Percentiles rank a stretch among this genome's conserved stretches.
These are phyloP conservation scores for Mythimna albipuncta DNA, from an alignment of 2,888 invertebrate genomes.

Conservation along the genomic window DNA sequence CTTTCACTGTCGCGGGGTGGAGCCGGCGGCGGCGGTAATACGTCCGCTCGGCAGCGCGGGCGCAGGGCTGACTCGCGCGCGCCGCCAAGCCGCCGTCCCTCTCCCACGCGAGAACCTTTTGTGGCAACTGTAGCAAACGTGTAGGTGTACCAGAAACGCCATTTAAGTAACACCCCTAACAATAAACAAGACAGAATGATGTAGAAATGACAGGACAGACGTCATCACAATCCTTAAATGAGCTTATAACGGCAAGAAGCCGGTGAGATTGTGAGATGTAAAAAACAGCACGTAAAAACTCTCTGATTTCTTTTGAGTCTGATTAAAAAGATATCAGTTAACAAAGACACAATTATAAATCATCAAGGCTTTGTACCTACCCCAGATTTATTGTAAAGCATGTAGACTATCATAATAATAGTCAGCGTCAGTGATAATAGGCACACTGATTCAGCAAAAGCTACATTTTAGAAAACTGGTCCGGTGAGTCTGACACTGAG, in stretches of 20 bases:
- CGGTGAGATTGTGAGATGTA: slow-evolving; percentile 17
- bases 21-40: slow-evolving; percentile 66
- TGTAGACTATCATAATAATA: neutral
- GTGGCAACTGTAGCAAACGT: slow-evolving; percentile 77
- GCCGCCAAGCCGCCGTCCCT: slow-evolving; percentile 70
- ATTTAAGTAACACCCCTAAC: slow-evolving; percentile 82
- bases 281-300: slow-evolving; percentile 19
- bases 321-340: slow-evolving; percentile 16
- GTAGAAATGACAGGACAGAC: slow-evolving; percentile 34
- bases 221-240: slow-evolving; percentile 36
- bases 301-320: neutral
- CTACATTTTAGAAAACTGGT: slow-evolving; percentile 76
- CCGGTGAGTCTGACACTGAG: slow-evolving; percentile 67
- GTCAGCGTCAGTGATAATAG: slow-evolving; percentile 9
- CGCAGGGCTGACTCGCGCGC: slow-evolving; percentile 85
- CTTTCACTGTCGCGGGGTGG: slow-evolving; percentile 82
- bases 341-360: slow-evolving; percentile 34
- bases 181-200: slow-evolving; percentile 50
- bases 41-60: slow-evolving; percentile 82
- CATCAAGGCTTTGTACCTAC: slow-evolving; percentile 4
- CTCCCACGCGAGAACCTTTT: slow-evolving; percentile 78
- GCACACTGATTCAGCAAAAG: slow-evolving; percentile 45
- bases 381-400: slow-evolving; percentile 10
- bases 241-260: slow-evolving; percentile 46
- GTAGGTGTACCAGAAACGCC: slow-evolving; percentile 86